Percentiles rank a stretch among this genome's conserved stretches.
These are phyloP conservation scores for Oplegnathus fasciatus DNA, from an alignment of 2,113 vertebrate species.

Conservation along the genomic window DNA sequence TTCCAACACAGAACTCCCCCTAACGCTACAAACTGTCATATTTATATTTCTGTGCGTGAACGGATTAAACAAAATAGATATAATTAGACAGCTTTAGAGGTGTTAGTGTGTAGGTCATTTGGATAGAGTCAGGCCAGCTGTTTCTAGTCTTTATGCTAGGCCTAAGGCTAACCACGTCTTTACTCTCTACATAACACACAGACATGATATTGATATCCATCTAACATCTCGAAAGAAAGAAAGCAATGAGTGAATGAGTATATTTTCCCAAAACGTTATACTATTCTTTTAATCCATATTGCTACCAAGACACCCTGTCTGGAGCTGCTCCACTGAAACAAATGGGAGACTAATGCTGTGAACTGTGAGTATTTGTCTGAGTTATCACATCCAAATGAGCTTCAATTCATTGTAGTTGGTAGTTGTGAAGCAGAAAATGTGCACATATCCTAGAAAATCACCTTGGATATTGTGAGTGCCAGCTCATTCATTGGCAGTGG, in stretches of 20 bases:
- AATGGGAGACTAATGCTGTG: background rate
- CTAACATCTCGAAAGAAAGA: background rate
- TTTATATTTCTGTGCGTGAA: too few species aligned
- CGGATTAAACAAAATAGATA: too few species aligned
- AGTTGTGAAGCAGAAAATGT: conserved; percentile 24
- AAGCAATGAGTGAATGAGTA: background rate
- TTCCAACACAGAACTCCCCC: too few species aligned
- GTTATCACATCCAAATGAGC: conserved; percentile 20
- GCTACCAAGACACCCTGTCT: background rate
- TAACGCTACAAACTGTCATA: too few species aligned
- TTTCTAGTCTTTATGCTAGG: background rate
- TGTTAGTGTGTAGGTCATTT: too few species aligned
- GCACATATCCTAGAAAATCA: conserved; percentile 49
- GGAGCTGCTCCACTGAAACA: background rate
- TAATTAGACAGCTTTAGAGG: too few species aligned
- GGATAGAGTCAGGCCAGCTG: too few species aligned
- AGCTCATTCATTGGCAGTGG: conserved; percentile 19
- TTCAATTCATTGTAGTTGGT: conserved; percentile 14
- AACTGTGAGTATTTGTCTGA: conserved; percentile 9
- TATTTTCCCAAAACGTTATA: background rate
- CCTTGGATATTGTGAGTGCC: conserved; percentile 29
- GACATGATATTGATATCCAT: background rate
- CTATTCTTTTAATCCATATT: background rate
- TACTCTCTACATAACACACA: background rate
- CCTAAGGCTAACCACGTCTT: background rate